phyloP scores from a whole-genome alignment of 2,113 vertebrate species.

The Dryoscopus gambensis region DNA sequence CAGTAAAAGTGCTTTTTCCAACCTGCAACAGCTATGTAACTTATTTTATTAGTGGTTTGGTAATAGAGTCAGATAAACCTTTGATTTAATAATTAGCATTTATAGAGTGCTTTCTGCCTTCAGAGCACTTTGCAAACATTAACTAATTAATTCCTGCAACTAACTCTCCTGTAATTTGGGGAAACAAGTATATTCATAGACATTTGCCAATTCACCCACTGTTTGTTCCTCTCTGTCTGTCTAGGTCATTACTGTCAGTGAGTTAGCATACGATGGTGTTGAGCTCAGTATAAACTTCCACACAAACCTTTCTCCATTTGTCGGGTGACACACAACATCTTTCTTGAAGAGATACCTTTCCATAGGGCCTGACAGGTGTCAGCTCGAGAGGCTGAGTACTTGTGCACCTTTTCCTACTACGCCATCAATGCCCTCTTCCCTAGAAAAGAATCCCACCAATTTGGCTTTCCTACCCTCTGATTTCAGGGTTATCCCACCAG shows the following conservation, averaged over 20 bases:
- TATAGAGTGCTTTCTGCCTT: slow-evolving; percentile 49
- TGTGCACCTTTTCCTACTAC: background rate
- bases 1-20: slow-evolving; percentile 61
- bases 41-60: slow-evolving; percentile 58
- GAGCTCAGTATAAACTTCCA: background rate
- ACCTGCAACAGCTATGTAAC: slow-evolving; percentile 45
- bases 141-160: slow-evolving; percentile 60
- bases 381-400: background rate
- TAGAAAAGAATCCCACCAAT: background rate
- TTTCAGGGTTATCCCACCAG: background rate
- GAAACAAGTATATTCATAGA: background rate
- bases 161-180: slow-evolving; percentile 44
- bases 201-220: background rate
- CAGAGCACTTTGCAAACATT: slow-evolving; percentile 55
- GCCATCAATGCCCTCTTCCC: background rate
- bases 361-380: background rate
- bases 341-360: background rate
- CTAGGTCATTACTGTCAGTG: background rate
- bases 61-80: slow-evolving; percentile 60
- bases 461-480: background rate
- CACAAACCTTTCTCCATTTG: background rate
- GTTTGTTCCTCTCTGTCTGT: background rate
- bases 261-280: fast-evolving
- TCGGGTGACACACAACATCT: background rate
- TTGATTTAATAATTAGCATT: slow-evolving; percentile 68